Percentiles rank a stretch among this genome's conserved stretches.
Conservation (phyloP, 2,888 invertebrate species). For the Plagiodera versicolora region DNA sequence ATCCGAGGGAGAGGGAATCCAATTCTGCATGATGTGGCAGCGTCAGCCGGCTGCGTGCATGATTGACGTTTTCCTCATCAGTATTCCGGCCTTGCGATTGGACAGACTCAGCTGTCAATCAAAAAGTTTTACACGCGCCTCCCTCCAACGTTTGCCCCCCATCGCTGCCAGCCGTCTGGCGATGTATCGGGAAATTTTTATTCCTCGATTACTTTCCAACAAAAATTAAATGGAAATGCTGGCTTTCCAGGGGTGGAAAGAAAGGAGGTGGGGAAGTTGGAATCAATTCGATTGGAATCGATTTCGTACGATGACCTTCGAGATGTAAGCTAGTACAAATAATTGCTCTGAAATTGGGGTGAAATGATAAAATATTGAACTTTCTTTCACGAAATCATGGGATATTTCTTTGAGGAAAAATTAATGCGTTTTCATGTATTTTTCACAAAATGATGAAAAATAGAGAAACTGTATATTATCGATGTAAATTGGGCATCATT, state of each 20-base stretch:
- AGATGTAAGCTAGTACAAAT: too few relatives aligned
- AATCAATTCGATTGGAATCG: constrained; percentile 56
- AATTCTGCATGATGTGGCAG: constrained; percentile 25
- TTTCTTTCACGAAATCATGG: too few relatives aligned
- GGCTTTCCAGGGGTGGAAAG: constrained; percentile 24
- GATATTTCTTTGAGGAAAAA: too few relatives aligned
- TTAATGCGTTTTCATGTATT: too few relatives aligned
- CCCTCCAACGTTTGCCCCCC: constrained; percentile 45
- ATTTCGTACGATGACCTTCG: too few relatives aligned
- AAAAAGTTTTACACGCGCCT: constrained; percentile 60
- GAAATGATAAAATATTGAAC: too few relatives aligned
- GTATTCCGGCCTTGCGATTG: constrained; percentile 75
- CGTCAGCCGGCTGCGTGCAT: constrained; percentile 43
- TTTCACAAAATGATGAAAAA: too few relatives aligned
- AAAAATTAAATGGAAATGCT: constrained; percentile 45
- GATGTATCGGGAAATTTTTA: constrained; percentile 56
- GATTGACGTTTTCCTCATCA: constrained; percentile 80
- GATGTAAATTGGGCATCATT: too few relatives aligned
- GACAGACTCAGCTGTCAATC: constrained; percentile 81
- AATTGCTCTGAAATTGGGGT: too few relatives aligned
- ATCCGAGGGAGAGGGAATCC: constrained; percentile 24
- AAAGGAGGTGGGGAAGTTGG: constrained; percentile 50
- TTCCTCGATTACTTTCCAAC: constrained; percentile 51
- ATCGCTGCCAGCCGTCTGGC: constrained; percentile 36
- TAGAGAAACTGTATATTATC: too few relatives aligned